Conservation (phyloP, 64 coral and sea anemone genomes). For the Cladopsammia gracilis region DNA sequence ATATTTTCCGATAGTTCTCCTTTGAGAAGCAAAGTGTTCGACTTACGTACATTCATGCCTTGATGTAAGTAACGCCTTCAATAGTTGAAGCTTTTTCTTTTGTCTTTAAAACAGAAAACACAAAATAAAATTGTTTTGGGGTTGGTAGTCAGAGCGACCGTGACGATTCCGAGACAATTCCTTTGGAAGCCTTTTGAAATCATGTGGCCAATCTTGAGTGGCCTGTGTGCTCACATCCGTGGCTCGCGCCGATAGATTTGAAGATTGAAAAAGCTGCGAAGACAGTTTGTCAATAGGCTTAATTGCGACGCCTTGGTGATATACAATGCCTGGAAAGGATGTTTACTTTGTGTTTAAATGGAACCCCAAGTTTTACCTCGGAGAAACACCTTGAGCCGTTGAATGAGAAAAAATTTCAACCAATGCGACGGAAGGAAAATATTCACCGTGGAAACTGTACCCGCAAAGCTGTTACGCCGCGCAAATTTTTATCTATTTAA, state of each 20-base stretch:
- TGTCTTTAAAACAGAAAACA: constrained; percentile 6
- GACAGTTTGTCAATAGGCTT: constrained; percentile 59
- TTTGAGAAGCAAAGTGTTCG: not conserved
- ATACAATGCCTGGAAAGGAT: constrained; percentile 38
- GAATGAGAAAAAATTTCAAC: constrained; percentile 47
- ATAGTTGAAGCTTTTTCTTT: constrained; percentile 1
- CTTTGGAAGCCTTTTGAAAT: constrained; percentile 19
- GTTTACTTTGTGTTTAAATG: constrained; percentile 68
- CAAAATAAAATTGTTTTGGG: not conserved
- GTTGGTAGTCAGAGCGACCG: constrained; percentile 12
- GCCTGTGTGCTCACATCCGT: not conserved
- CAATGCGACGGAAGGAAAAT: not conserved
- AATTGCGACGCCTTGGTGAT: constrained; percentile 47
- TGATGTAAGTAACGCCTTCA: not conserved
- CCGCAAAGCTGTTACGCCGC: not conserved
- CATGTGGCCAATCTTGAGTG: constrained; percentile 26
- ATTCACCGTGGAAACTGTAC: not conserved
- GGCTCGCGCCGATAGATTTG: constrained; percentile 33
- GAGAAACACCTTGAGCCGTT: constrained; percentile 17
- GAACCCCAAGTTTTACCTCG: not conserved
- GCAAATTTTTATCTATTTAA: not conserved
- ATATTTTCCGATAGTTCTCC: constrained; percentile 16
- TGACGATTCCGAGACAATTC: constrained; percentile 24
- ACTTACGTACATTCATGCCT: not conserved
- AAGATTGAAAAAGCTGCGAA: constrained; percentile 42